These are phyloP conservation scores for Tenodera sinensis DNA, from an alignment of 2,888 invertebrate species.

Conservation along the genomic window DNA sequence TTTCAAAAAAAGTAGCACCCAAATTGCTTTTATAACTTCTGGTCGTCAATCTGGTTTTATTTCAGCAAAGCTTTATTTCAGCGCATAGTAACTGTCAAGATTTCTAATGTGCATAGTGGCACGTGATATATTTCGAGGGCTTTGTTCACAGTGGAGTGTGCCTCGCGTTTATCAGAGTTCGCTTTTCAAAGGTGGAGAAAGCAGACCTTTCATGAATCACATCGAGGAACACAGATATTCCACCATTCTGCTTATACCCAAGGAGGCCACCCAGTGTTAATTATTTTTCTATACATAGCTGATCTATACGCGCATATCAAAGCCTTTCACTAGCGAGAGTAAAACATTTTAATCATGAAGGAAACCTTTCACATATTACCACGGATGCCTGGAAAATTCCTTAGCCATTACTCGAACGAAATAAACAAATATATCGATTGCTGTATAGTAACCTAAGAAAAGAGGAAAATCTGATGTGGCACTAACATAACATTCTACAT, in stretches of 20 bases:
- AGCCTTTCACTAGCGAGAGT: neutral
- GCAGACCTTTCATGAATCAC: neutral
- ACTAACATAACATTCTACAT: too few relatives aligned
- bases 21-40: too few relatives aligned
- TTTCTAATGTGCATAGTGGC: neutral
- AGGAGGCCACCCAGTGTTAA: neutral
- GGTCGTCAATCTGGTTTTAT: too few relatives aligned
- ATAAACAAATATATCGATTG: too few relatives aligned
- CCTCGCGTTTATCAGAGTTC: too few relatives aligned
- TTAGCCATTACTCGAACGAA: neutral
- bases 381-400: neutral
- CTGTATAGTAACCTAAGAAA: too few relatives aligned
- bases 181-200: neutral
- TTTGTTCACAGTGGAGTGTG: neutral
- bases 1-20: too few relatives aligned
- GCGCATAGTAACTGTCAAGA: neutral
- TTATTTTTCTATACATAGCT: neutral
- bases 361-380: neutral
- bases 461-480: too few relatives aligned
- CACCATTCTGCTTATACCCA: neutral
- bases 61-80: neutral
- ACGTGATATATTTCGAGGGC: neutral
- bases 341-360: neutral
- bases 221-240: neutral
- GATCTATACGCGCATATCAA: neutral